phyloP scores from a whole-genome alignment of 1,140 invertebrate genomes.

The Nephila pilipes region DNA sequence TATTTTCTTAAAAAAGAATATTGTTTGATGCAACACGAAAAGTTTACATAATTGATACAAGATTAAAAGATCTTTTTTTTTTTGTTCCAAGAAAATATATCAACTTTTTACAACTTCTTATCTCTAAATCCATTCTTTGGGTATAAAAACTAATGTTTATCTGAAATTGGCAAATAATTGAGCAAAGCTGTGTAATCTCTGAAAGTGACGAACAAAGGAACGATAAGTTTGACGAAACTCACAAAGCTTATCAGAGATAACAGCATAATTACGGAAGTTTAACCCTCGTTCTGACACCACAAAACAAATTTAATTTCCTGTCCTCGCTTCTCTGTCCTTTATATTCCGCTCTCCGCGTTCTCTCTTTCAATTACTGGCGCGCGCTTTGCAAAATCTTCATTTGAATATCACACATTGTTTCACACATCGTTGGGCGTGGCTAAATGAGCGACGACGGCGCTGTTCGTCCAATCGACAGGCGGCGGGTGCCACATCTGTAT shows the following conservation, averaged over 20 bases:
- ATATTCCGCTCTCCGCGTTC: neutral
- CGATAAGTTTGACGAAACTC: constrained; percentile 3
- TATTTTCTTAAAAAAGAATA: no score
- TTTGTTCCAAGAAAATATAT: no score
- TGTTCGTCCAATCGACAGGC: constrained; percentile 21
- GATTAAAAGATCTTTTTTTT: no score
- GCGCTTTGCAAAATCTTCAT: constrained; percentile 41
- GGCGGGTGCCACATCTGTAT: neutral
- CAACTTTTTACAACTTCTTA: no score
- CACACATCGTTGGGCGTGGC: constrained; percentile 52
- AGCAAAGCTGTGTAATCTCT: neutral
- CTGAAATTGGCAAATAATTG: neutral
- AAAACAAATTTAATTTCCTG: constrained; percentile 70
- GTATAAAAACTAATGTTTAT: neutral
- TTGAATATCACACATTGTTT: constrained; percentile 61
- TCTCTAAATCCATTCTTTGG: no score
- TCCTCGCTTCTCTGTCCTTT: neutral
- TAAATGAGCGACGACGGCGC: constrained; percentile 8
- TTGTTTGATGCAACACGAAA: no score
- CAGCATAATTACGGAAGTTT: constrained; percentile 42
- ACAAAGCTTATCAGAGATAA: constrained; percentile 35
- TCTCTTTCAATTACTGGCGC: constrained; percentile 47
- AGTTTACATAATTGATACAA: no score
- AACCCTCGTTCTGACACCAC: constrained; percentile 58
- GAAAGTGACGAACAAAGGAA: neutral